Evolutionary conservation across 1,140 invertebrate species (phyloP).

Genomic region (Fopius arisanus): DNA sequence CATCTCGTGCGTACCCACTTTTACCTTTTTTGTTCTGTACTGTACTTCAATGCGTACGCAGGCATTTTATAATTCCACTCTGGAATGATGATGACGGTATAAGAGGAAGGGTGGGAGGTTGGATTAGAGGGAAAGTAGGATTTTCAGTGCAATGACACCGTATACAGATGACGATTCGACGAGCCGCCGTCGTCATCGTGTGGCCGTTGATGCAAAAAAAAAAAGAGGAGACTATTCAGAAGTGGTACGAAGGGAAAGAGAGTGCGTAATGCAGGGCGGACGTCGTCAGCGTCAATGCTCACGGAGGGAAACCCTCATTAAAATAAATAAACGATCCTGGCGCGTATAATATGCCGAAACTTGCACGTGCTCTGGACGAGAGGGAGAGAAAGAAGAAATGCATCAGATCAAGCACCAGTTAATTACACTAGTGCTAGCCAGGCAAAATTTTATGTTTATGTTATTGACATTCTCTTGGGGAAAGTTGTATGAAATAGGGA

Average conservation of each 20-base stretch:
- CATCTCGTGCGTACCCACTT: conserved; percentile 8
- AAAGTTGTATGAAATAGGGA: too few relatives aligned
- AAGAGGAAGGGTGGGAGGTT: not conserved
- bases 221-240: conserved; percentile 15
- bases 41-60: conserved; percentile 22
- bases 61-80: conserved; percentile 27
- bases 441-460: not conserved
- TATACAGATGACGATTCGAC: conserved; percentile 26
- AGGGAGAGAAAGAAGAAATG: not conserved
- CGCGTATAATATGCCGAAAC: not conserved
- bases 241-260: conserved; percentile 7
- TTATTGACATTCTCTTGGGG: too few relatives aligned
- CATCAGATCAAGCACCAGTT: not conserved
- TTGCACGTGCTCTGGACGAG: not conserved
- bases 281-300: conserved; percentile 42
- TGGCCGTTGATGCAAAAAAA: conserved; percentile 8
- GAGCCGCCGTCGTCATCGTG: conserved; percentile 10
- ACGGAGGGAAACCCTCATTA: conserved; percentile 54
- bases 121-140: conserved; percentile 14
- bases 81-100: not conserved
- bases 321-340: conserved; percentile 56
- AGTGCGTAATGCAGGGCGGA: conserved; percentile 20
- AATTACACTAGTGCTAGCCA: not conserved
- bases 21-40: not conserved
- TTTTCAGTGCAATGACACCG: conserved; percentile 19